phyloP scores from a whole-genome alignment of 2,888 invertebrate genomes.

The Lasioglossum marginatum region DNA sequence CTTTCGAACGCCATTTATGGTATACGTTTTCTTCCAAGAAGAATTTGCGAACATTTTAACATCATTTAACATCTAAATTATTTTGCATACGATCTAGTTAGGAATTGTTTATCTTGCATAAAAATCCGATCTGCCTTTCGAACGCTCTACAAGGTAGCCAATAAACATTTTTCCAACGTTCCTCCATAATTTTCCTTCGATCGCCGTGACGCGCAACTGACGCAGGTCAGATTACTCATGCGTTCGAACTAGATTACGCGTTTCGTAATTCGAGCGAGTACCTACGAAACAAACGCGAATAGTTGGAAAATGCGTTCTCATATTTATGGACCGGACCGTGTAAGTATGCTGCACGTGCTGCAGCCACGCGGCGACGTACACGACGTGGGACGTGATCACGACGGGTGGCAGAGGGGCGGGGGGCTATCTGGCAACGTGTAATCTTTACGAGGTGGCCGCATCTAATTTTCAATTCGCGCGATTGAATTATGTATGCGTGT shows the following conservation, averaged over 20 bases:
- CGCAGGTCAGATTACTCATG: background rate
- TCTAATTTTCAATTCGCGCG: conserved; percentile 64
- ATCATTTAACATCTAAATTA: too few species aligned
- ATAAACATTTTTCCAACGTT: background rate
- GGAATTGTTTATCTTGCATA: too few species aligned
- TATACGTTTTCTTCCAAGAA: too few species aligned
- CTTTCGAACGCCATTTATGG: too few species aligned
- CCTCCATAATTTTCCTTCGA: background rate
- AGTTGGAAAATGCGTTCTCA: background rate
- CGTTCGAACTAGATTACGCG: background rate
- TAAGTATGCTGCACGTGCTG: background rate
- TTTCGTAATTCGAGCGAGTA: background rate
- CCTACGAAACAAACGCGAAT: background rate
- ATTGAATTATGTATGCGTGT: conserved; percentile 55
- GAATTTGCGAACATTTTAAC: too few species aligned
- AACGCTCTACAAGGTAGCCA: too few species aligned
- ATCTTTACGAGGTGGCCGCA: conserved; percentile 50
- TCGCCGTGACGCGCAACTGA: background rate
- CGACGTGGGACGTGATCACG: conserved; percentile 15
- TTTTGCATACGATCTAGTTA: too few species aligned
- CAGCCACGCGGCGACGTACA: background rate
- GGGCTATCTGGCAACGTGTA: conserved; percentile 39
- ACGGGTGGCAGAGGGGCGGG: background rate
- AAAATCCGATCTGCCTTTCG: too few species aligned
- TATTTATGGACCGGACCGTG: background rate